A percentile compares a stretch with the other conserved stretches of the same genome.
Evolutionary conservation across 2,888 invertebrate species (phyloP).

Genomic region (Spialia ferax): DNA sequence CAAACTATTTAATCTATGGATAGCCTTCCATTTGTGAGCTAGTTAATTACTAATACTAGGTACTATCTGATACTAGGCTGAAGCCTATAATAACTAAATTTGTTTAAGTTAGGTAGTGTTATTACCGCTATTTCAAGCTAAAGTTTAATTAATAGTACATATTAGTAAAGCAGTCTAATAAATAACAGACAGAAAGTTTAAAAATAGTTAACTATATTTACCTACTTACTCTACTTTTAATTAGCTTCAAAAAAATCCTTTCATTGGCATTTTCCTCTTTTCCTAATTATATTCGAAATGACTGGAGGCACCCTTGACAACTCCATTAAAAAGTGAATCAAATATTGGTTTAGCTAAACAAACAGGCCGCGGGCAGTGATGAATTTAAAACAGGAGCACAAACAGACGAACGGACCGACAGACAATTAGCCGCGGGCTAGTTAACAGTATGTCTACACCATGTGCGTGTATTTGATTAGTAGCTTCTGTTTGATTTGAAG

Average conservation of each 20-base stretch:
- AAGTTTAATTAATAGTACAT: no score
- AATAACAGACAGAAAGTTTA: no score
- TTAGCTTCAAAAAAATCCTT: not conserved
- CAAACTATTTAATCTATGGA: no score
- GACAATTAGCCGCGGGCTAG: slow-evolving; percentile 76
- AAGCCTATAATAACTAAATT: no score
- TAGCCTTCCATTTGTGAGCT: no score
- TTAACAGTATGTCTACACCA: slow-evolving; percentile 49
- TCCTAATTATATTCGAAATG: slow-evolving; percentile 21
- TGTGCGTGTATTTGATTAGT: slow-evolving; percentile 54
- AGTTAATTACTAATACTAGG: no score
- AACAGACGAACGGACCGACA: slow-evolving; percentile 59
- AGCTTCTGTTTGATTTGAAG: slow-evolving; percentile 39
- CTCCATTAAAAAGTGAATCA: slow-evolving; percentile 67
- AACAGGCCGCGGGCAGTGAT: slow-evolving; percentile 62
- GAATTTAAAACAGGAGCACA: slow-evolving; percentile 62
- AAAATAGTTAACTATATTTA: no score
- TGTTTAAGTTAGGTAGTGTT: no score
- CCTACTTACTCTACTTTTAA: not conserved
- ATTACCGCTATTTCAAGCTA: no score
- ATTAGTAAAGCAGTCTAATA: no score
- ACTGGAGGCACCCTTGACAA: slow-evolving; percentile 24
- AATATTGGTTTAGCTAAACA: slow-evolving; percentile 72
- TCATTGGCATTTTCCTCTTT: slow-evolving; percentile 27
- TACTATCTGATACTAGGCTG: no score